These are phyloP conservation scores for Drosophila guanche DNA, from an alignment of 1,140 invertebrate genomes.

Conservation along the genomic window DNA sequence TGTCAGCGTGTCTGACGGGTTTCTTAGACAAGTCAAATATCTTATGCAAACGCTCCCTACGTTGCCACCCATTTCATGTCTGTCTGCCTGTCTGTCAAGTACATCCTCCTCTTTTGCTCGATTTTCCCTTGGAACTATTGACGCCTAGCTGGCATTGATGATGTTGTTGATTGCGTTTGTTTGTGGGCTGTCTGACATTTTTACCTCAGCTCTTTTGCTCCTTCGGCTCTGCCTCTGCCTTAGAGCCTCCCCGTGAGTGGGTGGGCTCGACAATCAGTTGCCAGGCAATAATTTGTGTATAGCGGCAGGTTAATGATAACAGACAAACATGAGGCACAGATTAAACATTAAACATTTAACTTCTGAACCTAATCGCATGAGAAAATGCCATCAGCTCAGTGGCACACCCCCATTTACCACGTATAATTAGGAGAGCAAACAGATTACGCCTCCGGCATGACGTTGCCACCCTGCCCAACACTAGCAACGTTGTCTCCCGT, in stretches of 20 bases:
- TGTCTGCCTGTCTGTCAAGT: neutral
- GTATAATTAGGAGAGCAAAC: slow-evolving; percentile 64
- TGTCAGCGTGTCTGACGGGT: slow-evolving; percentile 6
- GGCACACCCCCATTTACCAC: neutral
- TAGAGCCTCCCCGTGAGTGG: neutral
- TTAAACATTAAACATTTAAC: slow-evolving; percentile 56
- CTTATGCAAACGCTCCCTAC: slow-evolving; percentile 1
- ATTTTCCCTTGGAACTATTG: slow-evolving; percentile 41
- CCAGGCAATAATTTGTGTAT: slow-evolving; percentile 52
- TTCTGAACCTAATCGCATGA: slow-evolving; percentile 43
- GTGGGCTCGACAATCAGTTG: slow-evolving; percentile 31
- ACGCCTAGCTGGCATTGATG: slow-evolving; percentile 49
- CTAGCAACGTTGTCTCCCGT: neutral
- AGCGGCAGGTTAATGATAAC: slow-evolving; percentile 53
- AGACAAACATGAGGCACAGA: slow-evolving; percentile 60
- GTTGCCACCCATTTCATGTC: neutral
- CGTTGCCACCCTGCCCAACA: neutral
- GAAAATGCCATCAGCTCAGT: slow-evolving; percentile 35
- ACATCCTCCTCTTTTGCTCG: neutral
- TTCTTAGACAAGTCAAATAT: slow-evolving; percentile 1
- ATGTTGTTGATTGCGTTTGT: slow-evolving; percentile 57
- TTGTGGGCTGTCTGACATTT: slow-evolving; percentile 34
- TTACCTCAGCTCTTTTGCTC: neutral
- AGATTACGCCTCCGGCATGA: slow-evolving; percentile 45
- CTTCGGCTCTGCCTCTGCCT: no score